phyloP scores from a whole-genome alignment of 2,113 vertebrate species.

The Oophaga pumilio region DNA sequence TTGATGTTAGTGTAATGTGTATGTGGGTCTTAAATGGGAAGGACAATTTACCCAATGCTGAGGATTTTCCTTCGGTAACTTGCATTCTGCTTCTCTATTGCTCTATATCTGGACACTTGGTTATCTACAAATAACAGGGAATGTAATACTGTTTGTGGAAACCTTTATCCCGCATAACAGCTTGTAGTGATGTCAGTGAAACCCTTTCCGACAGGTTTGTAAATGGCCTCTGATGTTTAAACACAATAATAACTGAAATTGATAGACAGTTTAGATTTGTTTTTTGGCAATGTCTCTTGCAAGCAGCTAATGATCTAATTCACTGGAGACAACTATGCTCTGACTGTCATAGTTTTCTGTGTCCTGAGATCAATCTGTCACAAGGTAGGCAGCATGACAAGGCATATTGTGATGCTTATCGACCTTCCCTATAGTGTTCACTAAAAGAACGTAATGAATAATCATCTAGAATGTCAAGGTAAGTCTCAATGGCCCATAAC shows the following conservation, averaged over 20 bases:
- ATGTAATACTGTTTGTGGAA: not conserved
- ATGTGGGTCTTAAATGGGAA: not conserved
- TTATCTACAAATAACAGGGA: constrained; percentile 18
- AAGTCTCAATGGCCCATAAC: not conserved
- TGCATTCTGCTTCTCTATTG: not conserved
- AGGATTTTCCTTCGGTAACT: not conserved
- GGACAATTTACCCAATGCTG: not conserved
- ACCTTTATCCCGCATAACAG: constrained; percentile 19
- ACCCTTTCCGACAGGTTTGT: not conserved
- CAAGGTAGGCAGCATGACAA: constrained; percentile 5
- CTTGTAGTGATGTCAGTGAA: constrained; percentile 1
- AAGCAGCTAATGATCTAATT: constrained; percentile 23
- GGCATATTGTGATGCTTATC: not conserved
- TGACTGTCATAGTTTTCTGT: not conserved
- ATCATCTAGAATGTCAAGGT: not conserved
- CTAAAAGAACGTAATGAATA: not conserved
- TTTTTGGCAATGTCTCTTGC: constrained; percentile 16
- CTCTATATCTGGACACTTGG: not conserved
- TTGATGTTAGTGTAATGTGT: no score
- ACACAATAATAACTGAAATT: constrained; percentile 11
- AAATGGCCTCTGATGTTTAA: constrained; percentile 16
- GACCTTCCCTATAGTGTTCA: not conserved
- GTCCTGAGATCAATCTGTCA: not conserved
- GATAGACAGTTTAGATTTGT: constrained; percentile 25
- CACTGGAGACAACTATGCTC: not conserved